Evolutionary conservation across 2,888 invertebrate genomes (phyloP).

Genomic region (Cephus spinipes): DNA sequence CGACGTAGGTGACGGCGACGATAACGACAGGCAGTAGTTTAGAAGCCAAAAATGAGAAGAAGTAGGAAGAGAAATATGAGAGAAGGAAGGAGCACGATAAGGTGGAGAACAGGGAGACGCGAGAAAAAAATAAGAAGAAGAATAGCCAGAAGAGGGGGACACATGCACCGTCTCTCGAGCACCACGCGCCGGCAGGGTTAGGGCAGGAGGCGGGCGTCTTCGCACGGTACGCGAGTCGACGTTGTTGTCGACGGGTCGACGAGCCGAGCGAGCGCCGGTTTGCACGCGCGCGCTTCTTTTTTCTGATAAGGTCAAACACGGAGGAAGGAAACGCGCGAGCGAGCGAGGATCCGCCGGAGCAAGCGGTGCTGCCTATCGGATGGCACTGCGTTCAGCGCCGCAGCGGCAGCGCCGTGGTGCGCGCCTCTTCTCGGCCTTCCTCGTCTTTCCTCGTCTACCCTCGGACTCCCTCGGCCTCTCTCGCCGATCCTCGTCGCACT

Average conservation of each 20-base stretch:
- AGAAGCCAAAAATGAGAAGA: neutral
- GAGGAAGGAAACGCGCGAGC: slow-evolving; percentile 28
- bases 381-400: slow-evolving; percentile 58
- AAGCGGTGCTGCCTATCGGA: slow-evolving; percentile 59
- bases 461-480: slow-evolving; percentile 13
- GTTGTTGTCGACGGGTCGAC: neutral
- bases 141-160: slow-evolving; percentile 31
- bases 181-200: slow-evolving; percentile 3
- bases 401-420: slow-evolving; percentile 37
- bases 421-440: slow-evolving; percentile 40
- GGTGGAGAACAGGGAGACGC: neutral
- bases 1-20: neutral
- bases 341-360: slow-evolving; percentile 46
- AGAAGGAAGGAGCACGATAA: neutral
- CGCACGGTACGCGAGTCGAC: neutral
- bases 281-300: slow-evolving; percentile 7
- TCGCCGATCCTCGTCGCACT: slow-evolving; percentile 5
- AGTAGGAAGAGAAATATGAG: neutral
- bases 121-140: neutral
- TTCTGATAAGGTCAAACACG: slow-evolving; percentile 30
- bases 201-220: neutral
- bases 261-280: slow-evolving; percentile 1
- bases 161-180: slow-evolving; percentile 32
- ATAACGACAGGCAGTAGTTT: neutral
- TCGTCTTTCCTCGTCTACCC: slow-evolving; percentile 44